phyloP scores from a whole-genome alignment of 2,888 invertebrate species.

The Eurytoma adleriae region DNA sequence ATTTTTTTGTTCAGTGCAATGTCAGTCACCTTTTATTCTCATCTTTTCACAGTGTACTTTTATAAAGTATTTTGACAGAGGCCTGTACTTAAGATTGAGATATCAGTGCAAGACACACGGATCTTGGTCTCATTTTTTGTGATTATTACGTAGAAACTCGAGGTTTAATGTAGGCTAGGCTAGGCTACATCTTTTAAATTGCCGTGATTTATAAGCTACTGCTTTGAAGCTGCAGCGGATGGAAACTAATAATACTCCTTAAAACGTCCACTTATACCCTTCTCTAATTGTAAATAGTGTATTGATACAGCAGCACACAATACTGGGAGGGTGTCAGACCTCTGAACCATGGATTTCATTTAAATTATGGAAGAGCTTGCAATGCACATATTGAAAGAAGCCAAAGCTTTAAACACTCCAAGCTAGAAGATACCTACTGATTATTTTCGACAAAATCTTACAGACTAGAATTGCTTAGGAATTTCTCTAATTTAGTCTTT shows the following conservation, averaged over 20 bases:
- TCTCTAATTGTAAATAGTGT: too few species aligned
- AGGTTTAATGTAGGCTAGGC: slow-evolving; percentile 68
- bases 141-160: slow-evolving; percentile 73
- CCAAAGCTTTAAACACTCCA: too few species aligned
- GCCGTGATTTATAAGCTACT: slow-evolving; percentile 59
- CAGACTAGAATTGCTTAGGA: too few species aligned
- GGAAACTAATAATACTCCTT: slow-evolving; percentile 25
- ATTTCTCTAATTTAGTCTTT: too few species aligned
- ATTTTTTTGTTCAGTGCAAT: slow-evolving; percentile 31
- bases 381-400: too few species aligned
- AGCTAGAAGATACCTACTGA: too few species aligned
- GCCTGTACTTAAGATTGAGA: slow-evolving; percentile 65
- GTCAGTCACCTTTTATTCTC: slow-evolving; percentile 36
- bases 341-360: too few species aligned
- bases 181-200: slow-evolving; percentile 67
- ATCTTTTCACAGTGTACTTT: slow-evolving; percentile 58
- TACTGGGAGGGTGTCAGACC: too few species aligned
- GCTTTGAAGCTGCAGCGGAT: slow-evolving; percentile 40
- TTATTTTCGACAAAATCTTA: too few species aligned
- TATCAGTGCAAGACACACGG: slow-evolving; percentile 63
- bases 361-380: too few species aligned
- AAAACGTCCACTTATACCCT: too few species aligned
- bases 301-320: too few species aligned
- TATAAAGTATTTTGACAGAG: slow-evolving; percentile 64
- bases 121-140: slow-evolving; percentile 74